Evolutionary conservation across 2,888 invertebrate genomes (phyloP).

Genomic region (Sicus ferrugineus): DNA sequence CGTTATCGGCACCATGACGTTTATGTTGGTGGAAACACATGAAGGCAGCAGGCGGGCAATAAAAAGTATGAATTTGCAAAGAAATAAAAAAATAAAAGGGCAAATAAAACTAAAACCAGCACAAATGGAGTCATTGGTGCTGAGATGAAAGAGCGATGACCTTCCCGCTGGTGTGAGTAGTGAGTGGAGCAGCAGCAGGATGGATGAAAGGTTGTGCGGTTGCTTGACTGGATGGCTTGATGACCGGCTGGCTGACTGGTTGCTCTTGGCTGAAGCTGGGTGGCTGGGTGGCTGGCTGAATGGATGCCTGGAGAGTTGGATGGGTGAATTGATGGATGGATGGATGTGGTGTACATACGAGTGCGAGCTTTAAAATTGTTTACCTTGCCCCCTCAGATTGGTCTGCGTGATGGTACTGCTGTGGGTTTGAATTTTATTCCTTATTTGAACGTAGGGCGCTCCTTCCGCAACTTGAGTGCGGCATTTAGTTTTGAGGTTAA

Average conservation of each 20-base stretch:
- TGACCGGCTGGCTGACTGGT: neutral
- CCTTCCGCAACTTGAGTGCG: constrained; percentile 1
- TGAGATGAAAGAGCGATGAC: constrained; percentile 31
- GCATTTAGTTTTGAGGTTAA: constrained; percentile 25
- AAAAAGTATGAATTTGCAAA: neutral
- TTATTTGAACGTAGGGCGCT: constrained; percentile 10
- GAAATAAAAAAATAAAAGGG: neutral
- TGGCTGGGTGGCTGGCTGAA: constrained; percentile 5
- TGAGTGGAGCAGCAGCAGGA: constrained; percentile 1
- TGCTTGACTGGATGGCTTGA: neutral
- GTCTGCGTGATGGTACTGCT: neutral
- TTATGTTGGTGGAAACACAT: constrained; percentile 4
- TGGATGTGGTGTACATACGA: constrained; percentile 4
- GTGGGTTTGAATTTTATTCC: constrained; percentile 1
- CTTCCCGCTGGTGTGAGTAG: constrained; percentile 18
- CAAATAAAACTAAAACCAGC: neutral
- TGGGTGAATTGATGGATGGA: constrained; percentile 26
- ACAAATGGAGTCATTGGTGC: constrained; percentile 27
- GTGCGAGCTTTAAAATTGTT: constrained; percentile 10
- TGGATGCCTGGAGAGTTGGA: constrained; percentile 16
- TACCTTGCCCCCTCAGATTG: constrained; percentile 23
- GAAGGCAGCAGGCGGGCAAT: neutral
- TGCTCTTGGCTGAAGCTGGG: neutral
- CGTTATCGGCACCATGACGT: constrained; percentile 16
- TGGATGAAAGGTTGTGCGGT: constrained; percentile 6